These are phyloP conservation scores for Carassius carassius DNA, from an alignment of 2,113 vertebrate species.

Conservation along the genomic window DNA sequence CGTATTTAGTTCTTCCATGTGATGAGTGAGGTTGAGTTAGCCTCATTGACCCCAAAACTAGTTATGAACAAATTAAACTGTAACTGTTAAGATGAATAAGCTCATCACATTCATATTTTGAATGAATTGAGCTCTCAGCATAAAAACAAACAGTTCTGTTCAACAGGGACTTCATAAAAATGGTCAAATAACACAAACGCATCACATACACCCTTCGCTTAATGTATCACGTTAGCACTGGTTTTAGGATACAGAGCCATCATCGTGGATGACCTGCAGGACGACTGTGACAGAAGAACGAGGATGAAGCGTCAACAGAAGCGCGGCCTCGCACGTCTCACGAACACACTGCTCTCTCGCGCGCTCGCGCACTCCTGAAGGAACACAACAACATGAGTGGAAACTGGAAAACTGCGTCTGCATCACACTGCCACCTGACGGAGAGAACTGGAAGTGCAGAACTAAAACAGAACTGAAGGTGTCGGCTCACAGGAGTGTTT, in stretches of 20 bases:
- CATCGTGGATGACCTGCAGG: slow-evolving; percentile 86
- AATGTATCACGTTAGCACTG: not conserved
- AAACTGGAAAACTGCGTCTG: too few relatives aligned
- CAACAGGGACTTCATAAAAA: too few relatives aligned
- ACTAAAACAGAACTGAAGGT: too few relatives aligned
- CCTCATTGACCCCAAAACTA: too few relatives aligned
- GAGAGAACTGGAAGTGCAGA: not conserved
- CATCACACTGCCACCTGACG: slow-evolving; percentile 51
- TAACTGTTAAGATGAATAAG: too few relatives aligned
- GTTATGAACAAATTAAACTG: too few relatives aligned
- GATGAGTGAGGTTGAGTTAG: too few relatives aligned
- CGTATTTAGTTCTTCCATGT: too few relatives aligned
- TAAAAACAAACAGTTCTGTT: too few relatives aligned
- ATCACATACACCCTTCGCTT: not conserved
- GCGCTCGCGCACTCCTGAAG: slow-evolving; percentile 82
- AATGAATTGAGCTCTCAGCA: too few relatives aligned
- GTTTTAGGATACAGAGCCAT: slow-evolving; percentile 88
- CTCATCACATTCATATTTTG: too few relatives aligned
- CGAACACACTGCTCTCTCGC: slow-evolving; percentile 85
- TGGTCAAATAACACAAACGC: not conserved
- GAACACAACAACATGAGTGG: not conserved
- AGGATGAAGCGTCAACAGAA: slow-evolving; percentile 83
- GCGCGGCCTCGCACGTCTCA: slow-evolving; percentile 81
- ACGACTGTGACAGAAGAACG: slow-evolving; percentile 86
- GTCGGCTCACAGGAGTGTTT: not conserved